Conservation (phyloP, 2,113 vertebrate species). For the Atlantisia rogersi region DNA sequence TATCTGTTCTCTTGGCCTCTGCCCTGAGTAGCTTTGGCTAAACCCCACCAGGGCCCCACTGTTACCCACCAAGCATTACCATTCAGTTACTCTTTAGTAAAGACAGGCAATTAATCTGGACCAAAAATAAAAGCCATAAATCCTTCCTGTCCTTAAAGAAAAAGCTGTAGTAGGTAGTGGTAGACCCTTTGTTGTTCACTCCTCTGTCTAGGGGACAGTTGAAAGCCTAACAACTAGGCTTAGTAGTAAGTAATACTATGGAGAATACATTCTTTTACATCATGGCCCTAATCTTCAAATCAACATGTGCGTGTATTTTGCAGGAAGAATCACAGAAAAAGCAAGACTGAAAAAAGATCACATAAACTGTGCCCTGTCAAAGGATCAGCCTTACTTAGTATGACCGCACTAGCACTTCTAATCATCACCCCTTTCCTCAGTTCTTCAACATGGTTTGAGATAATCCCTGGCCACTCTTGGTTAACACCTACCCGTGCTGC, state of each 20-base stretch:
- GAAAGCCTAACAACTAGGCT: background rate
- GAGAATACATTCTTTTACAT: background rate
- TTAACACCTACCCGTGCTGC: too few species aligned
- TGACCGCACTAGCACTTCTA: background rate
- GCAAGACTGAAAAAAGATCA: background rate
- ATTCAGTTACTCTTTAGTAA: background rate
- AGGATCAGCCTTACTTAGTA: background rate
- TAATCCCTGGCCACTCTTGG: background rate
- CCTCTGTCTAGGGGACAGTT: background rate
- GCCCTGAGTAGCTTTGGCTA: background rate
- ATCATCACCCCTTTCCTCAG: background rate
- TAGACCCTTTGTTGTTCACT: background rate
- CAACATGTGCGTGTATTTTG: background rate
- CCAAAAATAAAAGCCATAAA: background rate
- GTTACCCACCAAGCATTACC: background rate
- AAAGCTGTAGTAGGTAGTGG: background rate
- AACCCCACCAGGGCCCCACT: background rate
- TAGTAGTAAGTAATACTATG: background rate
- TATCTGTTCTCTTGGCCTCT: background rate
- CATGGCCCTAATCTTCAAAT: background rate
- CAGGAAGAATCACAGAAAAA: background rate
- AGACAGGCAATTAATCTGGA: background rate
- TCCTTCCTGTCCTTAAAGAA: background rate
- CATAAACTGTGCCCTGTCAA: background rate
- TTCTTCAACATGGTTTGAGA: background rate